These are phyloP conservation scores for Anguilla megastoma DNA, from an alignment of 2,797 vertebrate genomes.

Conservation along the genomic window DNA sequence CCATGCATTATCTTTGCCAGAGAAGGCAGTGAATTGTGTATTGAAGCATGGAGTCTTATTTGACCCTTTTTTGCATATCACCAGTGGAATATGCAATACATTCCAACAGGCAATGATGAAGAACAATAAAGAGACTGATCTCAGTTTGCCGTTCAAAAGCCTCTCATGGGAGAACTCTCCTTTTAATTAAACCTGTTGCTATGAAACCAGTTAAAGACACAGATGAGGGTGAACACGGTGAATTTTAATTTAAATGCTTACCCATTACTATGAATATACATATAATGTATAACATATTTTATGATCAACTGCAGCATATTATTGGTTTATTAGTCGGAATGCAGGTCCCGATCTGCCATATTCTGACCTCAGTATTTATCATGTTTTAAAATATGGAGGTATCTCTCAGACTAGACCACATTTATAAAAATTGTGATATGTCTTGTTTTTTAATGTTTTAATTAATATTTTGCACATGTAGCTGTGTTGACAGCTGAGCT, in stretches of 20 bases:
- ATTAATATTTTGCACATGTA: neutral
- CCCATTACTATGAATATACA: neutral
- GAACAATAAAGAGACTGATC: conserved; percentile 28
- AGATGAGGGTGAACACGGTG: conserved; percentile 1
- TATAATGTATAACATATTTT: neutral
- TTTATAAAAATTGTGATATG: neutral
- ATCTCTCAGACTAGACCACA: neutral
- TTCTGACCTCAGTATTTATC: neutral
- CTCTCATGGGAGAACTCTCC: conserved; percentile 21
- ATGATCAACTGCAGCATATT: neutral
- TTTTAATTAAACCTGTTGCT: conserved; percentile 45
- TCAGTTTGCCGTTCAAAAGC: conserved; percentile 10
- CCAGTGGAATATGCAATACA: conserved; percentile 36
- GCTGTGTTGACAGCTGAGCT: neutral
- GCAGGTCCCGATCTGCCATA: neutral
- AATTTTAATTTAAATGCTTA: conserved; percentile 23
- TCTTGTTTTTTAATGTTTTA: neutral
- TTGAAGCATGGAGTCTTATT: conserved; percentile 39
- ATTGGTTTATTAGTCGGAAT: neutral
- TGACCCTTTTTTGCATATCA: conserved; percentile 34
- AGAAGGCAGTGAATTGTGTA: conserved; percentile 31
- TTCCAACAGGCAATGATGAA: conserved; percentile 41
- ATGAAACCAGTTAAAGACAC: conserved; percentile 35
- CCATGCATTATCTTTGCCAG: conserved; percentile 32
- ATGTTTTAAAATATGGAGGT: neutral